phyloP scores from a whole-genome alignment of 2,888 invertebrate species.

The Pteria penguin region DNA sequence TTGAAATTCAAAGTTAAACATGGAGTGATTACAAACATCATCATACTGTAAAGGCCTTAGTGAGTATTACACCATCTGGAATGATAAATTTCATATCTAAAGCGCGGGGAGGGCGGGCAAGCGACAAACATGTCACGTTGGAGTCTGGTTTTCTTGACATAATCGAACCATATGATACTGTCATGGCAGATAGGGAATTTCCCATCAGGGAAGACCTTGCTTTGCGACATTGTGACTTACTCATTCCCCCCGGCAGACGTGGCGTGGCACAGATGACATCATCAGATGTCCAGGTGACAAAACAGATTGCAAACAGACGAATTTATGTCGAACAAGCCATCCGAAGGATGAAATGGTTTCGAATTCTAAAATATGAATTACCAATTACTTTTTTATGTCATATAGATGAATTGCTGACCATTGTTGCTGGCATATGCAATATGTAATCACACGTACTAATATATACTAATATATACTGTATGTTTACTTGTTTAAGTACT shows the following conservation, averaged over 20 bases:
- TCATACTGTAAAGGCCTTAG: constrained; percentile 19
- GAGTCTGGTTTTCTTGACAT: constrained; percentile 35
- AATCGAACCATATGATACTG: constrained; percentile 35
- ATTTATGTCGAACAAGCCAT: too few relatives aligned
- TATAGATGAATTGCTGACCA: too few relatives aligned
- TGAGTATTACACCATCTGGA: constrained; percentile 23
- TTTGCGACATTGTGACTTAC: neutral
- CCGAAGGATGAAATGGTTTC: too few relatives aligned
- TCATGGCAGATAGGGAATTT: constrained; percentile 48
- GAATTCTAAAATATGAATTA: too few relatives aligned
- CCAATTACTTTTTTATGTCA: too few relatives aligned
- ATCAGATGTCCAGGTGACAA: constrained; percentile 23
- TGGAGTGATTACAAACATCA: constrained; percentile 33
- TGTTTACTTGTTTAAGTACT: too few relatives aligned
- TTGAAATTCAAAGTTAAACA: neutral
- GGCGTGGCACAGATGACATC: constrained; percentile 14
- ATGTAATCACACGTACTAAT: too few relatives aligned
- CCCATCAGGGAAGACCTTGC: constrained; percentile 33
- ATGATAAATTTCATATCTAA: constrained; percentile 34
- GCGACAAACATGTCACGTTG: constrained; percentile 35
- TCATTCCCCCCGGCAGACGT: constrained; percentile 22
- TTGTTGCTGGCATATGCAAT: too few relatives aligned
- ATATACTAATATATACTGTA: too few relatives aligned
- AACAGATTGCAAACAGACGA: too few relatives aligned
- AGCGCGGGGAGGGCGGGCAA: constrained; percentile 32